Percentiles rank a stretch among this genome's conserved stretches.
Conservation (phyloP, 2,888 invertebrate genomes). For the Helicoverpa assulta region DNA sequence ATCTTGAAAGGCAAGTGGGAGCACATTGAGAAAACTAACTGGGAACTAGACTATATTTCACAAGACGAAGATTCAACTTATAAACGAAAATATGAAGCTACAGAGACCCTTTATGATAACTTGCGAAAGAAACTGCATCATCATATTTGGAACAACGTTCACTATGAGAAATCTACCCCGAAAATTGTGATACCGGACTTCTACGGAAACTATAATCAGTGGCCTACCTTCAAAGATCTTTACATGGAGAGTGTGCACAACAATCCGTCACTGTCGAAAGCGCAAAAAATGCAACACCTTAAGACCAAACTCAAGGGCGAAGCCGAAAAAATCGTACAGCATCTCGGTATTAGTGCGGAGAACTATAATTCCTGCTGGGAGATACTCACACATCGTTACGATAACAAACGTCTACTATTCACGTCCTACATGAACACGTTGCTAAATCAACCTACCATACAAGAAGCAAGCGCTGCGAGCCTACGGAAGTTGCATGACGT, state of each 20-base stretch:
- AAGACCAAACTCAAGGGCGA: constrained; percentile 7
- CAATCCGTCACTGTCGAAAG: constrained; percentile 11
- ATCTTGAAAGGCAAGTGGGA: constrained; percentile 5
- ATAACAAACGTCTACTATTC: constrained; percentile 4
- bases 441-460: constrained; percentile 13
- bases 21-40: constrained; percentile 15
- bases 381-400: too few relatives aligned
- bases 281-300: constrained; percentile 19
- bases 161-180: too few relatives aligned
- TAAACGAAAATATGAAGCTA: too few relatives aligned
- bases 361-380: constrained; percentile 4
- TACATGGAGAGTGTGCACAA: constrained; percentile 24
- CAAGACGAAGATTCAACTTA: too few relatives aligned
- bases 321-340: constrained; percentile 9
- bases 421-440: constrained; percentile 12
- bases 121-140: too few relatives aligned
- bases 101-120: too few relatives aligned
- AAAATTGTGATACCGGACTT: constrained; percentile 3
- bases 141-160: too few relatives aligned
- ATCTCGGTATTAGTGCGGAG: constrained; percentile 15
- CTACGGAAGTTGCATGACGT: constrained; percentile 9
- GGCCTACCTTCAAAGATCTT: constrained; percentile 16
- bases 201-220: constrained; percentile 20
- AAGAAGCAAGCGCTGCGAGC: neutral
- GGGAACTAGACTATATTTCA: constrained; percentile 15